Conservation (phyloP, 2,888 invertebrate genomes). For the Drosophila dives region DNA sequence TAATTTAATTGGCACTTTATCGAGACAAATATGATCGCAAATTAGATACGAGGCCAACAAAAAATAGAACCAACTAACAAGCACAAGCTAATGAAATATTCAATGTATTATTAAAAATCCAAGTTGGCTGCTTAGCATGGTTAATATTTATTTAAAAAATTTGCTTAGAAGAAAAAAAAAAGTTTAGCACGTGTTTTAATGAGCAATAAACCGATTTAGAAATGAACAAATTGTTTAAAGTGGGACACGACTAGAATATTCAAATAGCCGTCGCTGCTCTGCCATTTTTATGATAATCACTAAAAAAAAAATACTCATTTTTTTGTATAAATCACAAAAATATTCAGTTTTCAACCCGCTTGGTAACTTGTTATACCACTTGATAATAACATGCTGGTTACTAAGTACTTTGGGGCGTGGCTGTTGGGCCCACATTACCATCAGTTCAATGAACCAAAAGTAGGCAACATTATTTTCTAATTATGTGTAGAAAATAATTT, state of each 20-base stretch:
- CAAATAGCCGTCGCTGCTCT: background rate
- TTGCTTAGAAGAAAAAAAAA: conserved; percentile 48
- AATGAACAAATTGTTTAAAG: conserved; percentile 3
- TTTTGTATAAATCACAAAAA: background rate
- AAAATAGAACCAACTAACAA: conserved; percentile 11
- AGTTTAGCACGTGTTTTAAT: conserved; percentile 17
- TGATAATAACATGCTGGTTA: conserved; percentile 10
- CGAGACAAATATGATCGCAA: conserved; percentile 35
- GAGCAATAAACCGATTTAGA: conserved; percentile 1
- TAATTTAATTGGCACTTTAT: conserved; percentile 70
- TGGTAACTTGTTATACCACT: conserved; percentile 1
- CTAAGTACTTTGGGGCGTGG: conserved; percentile 51
- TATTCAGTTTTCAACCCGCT: background rate
- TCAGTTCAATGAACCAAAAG: conserved; percentile 78
- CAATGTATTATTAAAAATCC: conserved; percentile 1
- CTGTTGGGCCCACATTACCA: conserved; percentile 36
- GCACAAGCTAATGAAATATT: conserved; percentile 25
- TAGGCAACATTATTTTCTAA: conserved; percentile 78
- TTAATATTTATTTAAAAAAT: conserved; percentile 21
- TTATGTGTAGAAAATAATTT: conserved; percentile 66
- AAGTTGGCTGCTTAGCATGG: conserved; percentile 30
- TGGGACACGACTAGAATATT: conserved; percentile 2
- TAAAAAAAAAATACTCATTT: background rate
- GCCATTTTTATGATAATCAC: conserved; percentile 1
- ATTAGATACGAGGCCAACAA: conserved; percentile 23